These are phyloP conservation scores for Phrynosoma platyrhinos DNA, from an alignment of 2,113 vertebrate species.

Conservation along the genomic window DNA sequence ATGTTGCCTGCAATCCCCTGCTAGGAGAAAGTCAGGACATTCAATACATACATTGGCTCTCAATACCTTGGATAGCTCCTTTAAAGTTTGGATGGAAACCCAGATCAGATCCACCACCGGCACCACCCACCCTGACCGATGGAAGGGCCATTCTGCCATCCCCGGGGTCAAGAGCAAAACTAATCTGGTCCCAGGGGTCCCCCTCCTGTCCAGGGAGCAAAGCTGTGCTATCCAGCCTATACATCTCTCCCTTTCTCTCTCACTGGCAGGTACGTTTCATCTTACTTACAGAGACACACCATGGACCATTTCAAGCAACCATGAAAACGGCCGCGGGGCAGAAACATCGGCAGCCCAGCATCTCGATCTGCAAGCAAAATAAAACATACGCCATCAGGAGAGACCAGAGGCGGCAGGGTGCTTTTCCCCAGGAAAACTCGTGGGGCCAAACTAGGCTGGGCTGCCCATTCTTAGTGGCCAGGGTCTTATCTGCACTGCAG, in stretches of 20 bases:
- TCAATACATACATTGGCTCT: too few species aligned
- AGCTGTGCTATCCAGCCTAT: conserved; percentile 17
- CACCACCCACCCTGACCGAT: too few species aligned
- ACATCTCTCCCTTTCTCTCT: conserved; percentile 35
- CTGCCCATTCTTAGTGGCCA: background rate
- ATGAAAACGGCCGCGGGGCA: conserved; percentile 82
- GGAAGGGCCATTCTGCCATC: too few species aligned
- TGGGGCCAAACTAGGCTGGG: background rate
- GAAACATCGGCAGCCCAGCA: conserved; percentile 78
- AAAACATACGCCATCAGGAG: conserved; percentile 78
- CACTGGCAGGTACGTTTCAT: conserved; percentile 64
- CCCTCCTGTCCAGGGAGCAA: background rate
- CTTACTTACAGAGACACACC: conserved; percentile 87
- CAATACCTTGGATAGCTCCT: too few species aligned
- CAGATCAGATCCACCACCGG: too few species aligned
- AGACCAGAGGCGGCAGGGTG: conserved; percentile 55
- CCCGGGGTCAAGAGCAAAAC: too few species aligned
- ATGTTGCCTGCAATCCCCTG: too few species aligned
- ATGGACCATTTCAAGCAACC: conserved; percentile 86
- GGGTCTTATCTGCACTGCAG: too few species aligned
- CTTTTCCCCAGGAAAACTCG: conserved; percentile 8
- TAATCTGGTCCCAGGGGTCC: background rate
- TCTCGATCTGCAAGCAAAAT: conserved; percentile 84
- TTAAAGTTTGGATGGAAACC: too few species aligned
- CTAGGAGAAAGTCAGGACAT: too few species aligned